A percentile compares a stretch with the other conserved stretches of the same genome.
Evolutionary conservation across 2,797 vertebrate species (phyloP).

Genomic region (Champsocephalus esox): DNA sequence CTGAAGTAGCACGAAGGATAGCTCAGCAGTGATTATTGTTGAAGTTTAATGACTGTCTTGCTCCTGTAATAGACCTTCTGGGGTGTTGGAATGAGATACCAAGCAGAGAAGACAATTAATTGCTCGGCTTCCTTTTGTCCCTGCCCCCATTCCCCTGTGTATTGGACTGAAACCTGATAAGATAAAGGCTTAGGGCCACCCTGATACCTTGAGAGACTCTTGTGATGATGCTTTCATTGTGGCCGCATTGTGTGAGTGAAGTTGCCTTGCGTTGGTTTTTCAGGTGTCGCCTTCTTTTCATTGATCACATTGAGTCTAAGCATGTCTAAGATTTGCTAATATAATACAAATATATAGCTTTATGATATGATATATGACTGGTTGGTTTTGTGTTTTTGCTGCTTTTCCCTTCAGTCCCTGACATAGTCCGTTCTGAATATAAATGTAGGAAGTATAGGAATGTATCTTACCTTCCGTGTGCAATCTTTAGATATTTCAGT

Average conservation of each 20-base stretch:
- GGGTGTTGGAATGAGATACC: conserved; percentile 86
- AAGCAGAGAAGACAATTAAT: conserved; percentile 87
- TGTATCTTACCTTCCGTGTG: conserved; percentile 5
- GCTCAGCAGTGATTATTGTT: conserved; percentile 87
- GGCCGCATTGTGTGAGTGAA: conserved; percentile 60
- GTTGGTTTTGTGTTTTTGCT: conserved; percentile 21
- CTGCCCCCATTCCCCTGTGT: conserved; percentile 71
- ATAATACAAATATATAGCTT: neutral
- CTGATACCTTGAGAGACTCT: conserved; percentile 73
- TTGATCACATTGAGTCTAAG: neutral
- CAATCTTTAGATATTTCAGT: conserved; percentile 31
- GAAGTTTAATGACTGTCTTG: conserved; percentile 86
- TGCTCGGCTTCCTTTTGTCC: conserved; percentile 85
- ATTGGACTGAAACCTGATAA: conserved; percentile 82
- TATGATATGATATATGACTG: neutral
- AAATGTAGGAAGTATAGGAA: conserved; percentile 30
- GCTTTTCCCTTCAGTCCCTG: conserved; percentile 18
- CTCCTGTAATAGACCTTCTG: conserved; percentile 87
- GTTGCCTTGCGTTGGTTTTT: conserved; percentile 28
- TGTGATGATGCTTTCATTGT: conserved; percentile 59
- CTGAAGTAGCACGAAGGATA: conserved; percentile 73
- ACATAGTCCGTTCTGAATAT: conserved; percentile 17
- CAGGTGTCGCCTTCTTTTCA: neutral
- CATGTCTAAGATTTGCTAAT: neutral
- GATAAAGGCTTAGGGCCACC: conserved; percentile 79